These are phyloP conservation scores for Cryptus viduatorius DNA, from an alignment of 2,888 invertebrate species.

Conservation along the genomic window DNA sequence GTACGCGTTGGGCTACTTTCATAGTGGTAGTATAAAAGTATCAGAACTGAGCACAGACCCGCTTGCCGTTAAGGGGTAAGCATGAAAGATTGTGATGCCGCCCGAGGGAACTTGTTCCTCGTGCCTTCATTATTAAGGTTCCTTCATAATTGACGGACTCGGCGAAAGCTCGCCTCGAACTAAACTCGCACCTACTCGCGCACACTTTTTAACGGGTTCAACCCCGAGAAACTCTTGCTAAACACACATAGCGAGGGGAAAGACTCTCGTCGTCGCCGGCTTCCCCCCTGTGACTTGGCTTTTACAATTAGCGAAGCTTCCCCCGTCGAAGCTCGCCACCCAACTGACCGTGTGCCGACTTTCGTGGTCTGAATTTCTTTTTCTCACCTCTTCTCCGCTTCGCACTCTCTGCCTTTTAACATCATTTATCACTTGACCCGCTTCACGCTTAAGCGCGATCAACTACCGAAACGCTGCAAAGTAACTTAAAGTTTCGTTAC, in stretches of 20 bases:
- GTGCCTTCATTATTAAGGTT: conserved; percentile 77
- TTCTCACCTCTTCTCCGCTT: conserved; percentile 1
- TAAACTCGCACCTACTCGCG: conserved; percentile 40
- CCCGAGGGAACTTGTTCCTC: conserved; percentile 80
- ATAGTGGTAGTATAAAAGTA: conserved; percentile 6
- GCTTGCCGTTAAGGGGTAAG: conserved; percentile 81
- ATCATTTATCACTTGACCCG: background rate
- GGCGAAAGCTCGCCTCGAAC: conserved; percentile 65
- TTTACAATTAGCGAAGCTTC: conserved; percentile 70
- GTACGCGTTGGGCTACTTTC: conserved; percentile 1
- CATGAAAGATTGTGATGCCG: conserved; percentile 83
- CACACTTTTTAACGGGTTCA: conserved; percentile 56
- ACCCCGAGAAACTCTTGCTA: conserved; percentile 37
- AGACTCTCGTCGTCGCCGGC: conserved; percentile 13
- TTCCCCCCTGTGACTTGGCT: conserved; percentile 64
- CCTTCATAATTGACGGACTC: conserved; percentile 83
- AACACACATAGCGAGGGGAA: conserved; percentile 25
- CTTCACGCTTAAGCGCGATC: background rate
- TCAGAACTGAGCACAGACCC: conserved; percentile 21
- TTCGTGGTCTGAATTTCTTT: conserved; percentile 36
- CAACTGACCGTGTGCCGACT: conserved; percentile 56
- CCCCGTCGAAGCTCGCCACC: conserved; percentile 62
- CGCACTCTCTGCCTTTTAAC: background rate
- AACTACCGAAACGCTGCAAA: background rate
- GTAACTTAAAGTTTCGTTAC: background rate